A percentile compares a stretch with the other conserved stretches of the same genome.
These are phyloP conservation scores for Agelastica alni DNA, from an alignment of 2,888 invertebrate genomes.

Conservation along the genomic window DNA sequence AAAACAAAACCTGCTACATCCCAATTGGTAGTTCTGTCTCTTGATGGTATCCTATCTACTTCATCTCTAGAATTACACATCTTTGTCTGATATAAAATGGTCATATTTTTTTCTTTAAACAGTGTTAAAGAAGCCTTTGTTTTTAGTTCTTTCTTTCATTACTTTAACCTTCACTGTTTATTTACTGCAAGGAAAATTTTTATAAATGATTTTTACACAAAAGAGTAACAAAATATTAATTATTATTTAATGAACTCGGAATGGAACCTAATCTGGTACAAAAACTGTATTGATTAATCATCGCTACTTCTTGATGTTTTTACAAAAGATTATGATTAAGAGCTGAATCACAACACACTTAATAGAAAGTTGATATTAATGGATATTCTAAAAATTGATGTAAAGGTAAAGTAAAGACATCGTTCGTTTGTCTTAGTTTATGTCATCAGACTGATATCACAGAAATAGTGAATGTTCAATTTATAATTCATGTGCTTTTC, in stretches of 20 bases:
- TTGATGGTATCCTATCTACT: slow-evolving; percentile 64
- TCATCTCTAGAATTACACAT: slow-evolving; percentile 59
- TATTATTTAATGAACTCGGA: too few relatives aligned
- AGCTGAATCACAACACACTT: too few relatives aligned
- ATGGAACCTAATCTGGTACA: too few relatives aligned
- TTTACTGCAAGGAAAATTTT: too few relatives aligned
- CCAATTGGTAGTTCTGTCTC: slow-evolving; percentile 62
- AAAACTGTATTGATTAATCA: slow-evolving; percentile 1
- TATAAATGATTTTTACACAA: slow-evolving; percentile 6
- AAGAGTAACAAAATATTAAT: slow-evolving; percentile 13
- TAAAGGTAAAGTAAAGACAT: too few relatives aligned
- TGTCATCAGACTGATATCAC: too few relatives aligned
- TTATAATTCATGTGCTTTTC: too few relatives aligned
- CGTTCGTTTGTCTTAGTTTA: too few relatives aligned
- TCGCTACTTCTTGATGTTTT: neutral
- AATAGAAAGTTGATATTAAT: too few relatives aligned
- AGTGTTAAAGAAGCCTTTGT: neutral
- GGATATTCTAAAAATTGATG: too few relatives aligned
- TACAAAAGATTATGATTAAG: too few relatives aligned
- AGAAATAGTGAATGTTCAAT: too few relatives aligned
- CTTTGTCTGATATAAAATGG: slow-evolving; percentile 47
- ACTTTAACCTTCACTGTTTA: slow-evolving; percentile 6
- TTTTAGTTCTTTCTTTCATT: slow-evolving; percentile 9
- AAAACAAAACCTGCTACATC: slow-evolving; percentile 69
- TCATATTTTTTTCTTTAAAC: slow-evolving; percentile 34